Evolutionary conservation across 1,140 invertebrate genomes (phyloP), one percentile per base, ranked within the genome.

Genomic region (Lysiphlebus fabarum): DNA sequence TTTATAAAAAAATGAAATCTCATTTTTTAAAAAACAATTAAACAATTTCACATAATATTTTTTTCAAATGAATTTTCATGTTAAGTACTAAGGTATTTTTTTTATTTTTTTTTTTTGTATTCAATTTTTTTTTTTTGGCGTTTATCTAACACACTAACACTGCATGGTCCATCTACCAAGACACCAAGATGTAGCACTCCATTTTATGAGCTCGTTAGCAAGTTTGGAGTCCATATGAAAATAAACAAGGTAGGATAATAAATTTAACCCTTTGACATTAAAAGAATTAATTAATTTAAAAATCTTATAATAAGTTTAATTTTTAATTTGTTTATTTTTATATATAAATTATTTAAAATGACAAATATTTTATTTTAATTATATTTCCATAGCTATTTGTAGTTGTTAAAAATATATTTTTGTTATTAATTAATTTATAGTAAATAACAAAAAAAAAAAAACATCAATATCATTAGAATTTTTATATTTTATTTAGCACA

Each of bases 131-230:
- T 26, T 26, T 26, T 26, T 26, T 26, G 17, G 17, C 17, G 17
- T 69, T 67, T 70, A 54, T 71, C 60, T 68, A 72, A 70, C 65
- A 64, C 68, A 73, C 73, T 73, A 71, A 73, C 68, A 70, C 70
- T 73, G 73, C 73, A 75, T 73, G 73, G 64, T 71, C 66, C 67
- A 68, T 55, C 66, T 26, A 59, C 58, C 67, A 73, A 75, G 71
- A 65, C 73, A 71, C 60, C 73, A 66, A 74, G 72, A 72, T 67
- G 68, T 73, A 72, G 70, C 70, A 68, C 59, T 65, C 65, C 71
- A 72, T 71, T 74, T 70, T 69, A 72, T 73, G 67, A 74, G 67
- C 72, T 74, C 71, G 65, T 72, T 70, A 69, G 68, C 72, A 74
- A 73, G 70, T 73, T 74, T 61, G 72, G 67, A 59, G 70, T 64